Base-by-base conservation (phyloP, 1,140 invertebrate genomes). In the Brachionus asplanchnoidis region DNA sequence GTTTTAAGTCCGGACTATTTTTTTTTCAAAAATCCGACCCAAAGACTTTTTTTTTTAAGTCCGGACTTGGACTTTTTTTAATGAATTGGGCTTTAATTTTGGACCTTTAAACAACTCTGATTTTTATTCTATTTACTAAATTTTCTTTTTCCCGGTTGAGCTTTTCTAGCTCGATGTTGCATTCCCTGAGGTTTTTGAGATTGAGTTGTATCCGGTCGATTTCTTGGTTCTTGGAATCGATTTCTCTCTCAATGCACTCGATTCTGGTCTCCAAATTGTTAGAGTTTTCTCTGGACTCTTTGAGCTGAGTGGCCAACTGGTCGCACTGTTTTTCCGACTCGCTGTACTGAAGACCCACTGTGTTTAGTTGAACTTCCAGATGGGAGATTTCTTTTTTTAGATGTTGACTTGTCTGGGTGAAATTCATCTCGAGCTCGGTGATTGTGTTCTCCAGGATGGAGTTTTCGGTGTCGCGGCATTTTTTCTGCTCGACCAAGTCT, bases 381-480 rank as follows among this genome's bases (percentile, higher is more conserved):
- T 44, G 23, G 12, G 32, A 60, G 12, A 86, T 86, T 50, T 90
- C 88, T 36, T 87, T 85, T 85, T 88, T 89, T 84, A 88, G 87
- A 3, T 88, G 86, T 50, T 88, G 87, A 53, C 88, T 87, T 32
- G 88, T 86, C n/a, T 87, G 86, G 1, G 88, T 87, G 32, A 90
- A 85, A 85, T 88, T 88, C 65, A 89, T 85, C 84, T 89, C 88
- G 12, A 89, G 83, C 79, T 89, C 88, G 82, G 88, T 87, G 9
- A 88, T 85, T 46, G 86, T 88, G 80, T 88, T 87, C 82, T 89
- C 88, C 65, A 89, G 85, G 23, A 87, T 86, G 23, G 86, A 86
- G 79, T 88, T 88, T 88, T 90, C 89, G 50, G 87, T 87, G 20
- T 87, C 86, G 23, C 87, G 87, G 75, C 86, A 86, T 70, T 85